Percentiles rank a stretch among this genome's conserved stretches.
Evolutionary conservation across 2,888 invertebrate genomes (phyloP).

Genomic region (Pristionchus japonicus): DNA sequence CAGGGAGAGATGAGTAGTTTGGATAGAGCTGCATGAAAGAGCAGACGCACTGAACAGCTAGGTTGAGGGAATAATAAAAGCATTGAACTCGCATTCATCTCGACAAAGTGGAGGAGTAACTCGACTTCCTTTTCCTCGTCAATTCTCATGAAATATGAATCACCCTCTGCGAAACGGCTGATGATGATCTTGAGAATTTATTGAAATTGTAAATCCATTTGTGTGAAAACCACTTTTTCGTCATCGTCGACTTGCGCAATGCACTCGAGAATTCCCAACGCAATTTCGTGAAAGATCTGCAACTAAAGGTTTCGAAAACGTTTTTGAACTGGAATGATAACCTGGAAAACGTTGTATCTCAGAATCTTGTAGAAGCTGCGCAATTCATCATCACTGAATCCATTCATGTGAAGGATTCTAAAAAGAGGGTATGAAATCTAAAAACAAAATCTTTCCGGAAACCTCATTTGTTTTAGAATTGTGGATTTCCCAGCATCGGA

Average conservation of each 20-base stretch:
- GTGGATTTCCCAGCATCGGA: slow-evolving; percentile 58
- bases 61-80: not conserved
- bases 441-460: not conserved
- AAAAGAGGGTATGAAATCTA: not conserved
- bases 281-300: slow-evolving; percentile 30
- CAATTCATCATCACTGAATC: slow-evolving; percentile 7
- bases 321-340: not conserved
- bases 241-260: not conserved
- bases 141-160: not conserved
- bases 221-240: not conserved
- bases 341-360: slow-evolving; percentile 22
- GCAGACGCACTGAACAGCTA: not conserved
- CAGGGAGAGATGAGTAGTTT: slow-evolving; percentile 52
- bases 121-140: not conserved
- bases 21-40: not conserved
- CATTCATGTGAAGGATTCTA: slow-evolving; percentile 40
- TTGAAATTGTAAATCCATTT: not conserved
- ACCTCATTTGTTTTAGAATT: slow-evolving; percentile 60
- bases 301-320: not conserved
- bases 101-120: not conserved
- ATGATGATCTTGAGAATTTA: not conserved
- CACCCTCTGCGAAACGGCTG: not conserved
- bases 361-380: slow-evolving; percentile 24
- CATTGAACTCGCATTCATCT: not conserved
- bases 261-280: not conserved